phyloP scores from a whole-genome alignment of 2,888 invertebrate genomes.

The Minunthozetes semirufus region DNA sequence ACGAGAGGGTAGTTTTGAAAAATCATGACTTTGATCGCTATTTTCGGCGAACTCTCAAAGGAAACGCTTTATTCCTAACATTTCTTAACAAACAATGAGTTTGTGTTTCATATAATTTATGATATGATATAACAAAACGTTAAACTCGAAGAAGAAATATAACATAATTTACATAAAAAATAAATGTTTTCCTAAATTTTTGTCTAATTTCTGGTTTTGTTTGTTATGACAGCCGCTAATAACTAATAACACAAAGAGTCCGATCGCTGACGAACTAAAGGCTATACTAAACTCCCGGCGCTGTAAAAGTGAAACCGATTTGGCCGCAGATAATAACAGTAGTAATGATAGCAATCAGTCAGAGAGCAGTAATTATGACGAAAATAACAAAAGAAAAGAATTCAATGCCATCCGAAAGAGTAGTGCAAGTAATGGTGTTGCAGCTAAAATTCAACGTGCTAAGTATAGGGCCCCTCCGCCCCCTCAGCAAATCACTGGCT shows the following conservation, averaged over 20 bases:
- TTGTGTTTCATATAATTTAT: too few relatives aligned
- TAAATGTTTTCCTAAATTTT: not conserved
- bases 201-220: not conserved
- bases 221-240: not conserved
- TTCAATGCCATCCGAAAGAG: slow-evolving; percentile 2
- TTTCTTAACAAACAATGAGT: too few relatives aligned
- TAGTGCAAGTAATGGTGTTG: slow-evolving; percentile 34
- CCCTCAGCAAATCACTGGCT: not conserved
- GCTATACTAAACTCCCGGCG: slow-evolving; percentile 33
- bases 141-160: not conserved
- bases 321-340: slow-evolving; percentile 20
- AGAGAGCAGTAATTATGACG: slow-evolving; percentile 26
- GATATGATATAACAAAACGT: too few relatives aligned
- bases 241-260: slow-evolving; percentile 8
- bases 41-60: too few relatives aligned
- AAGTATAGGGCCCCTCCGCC: slow-evolving; percentile 28
- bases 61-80: too few relatives aligned
- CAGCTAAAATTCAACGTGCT: slow-evolving; percentile 27
- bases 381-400: slow-evolving; percentile 18
- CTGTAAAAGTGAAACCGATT: slow-evolving; percentile 35
- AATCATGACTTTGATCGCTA: not conserved
- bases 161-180: not conserved
- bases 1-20: too few relatives aligned
- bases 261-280: slow-evolving; percentile 28
- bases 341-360: slow-evolving; percentile 21